phyloP scores from a whole-genome alignment of 2,888 invertebrate genomes.

The Alviniconcha strummeri region DNA sequence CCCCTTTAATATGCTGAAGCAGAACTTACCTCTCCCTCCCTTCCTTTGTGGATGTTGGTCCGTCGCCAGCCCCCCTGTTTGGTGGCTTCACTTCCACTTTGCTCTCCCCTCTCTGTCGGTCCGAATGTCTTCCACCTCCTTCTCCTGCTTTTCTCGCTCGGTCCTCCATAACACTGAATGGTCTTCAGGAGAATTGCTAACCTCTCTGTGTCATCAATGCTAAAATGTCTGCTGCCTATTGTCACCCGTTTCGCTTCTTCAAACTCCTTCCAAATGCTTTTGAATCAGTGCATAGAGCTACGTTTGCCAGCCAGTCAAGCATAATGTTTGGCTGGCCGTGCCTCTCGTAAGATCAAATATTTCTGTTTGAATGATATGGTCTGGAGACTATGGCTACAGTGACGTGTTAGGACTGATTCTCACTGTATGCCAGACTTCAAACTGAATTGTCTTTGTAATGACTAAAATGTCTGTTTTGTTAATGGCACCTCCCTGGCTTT shows the following conservation, averaged over 20 bases:
- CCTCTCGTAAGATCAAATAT: no score
- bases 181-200: no score
- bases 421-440: no score
- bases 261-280: not conserved
- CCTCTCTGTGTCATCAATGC: no score
- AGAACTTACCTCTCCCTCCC: slow-evolving; percentile 23
- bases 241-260: slow-evolving; percentile 23
- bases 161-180: slow-evolving; percentile 1
- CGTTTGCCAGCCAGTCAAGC: not conserved
- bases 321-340: not conserved
- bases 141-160: slow-evolving; percentile 30
- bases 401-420: no score
- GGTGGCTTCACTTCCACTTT: slow-evolving; percentile 31
- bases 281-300: not conserved
- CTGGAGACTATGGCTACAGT: no score
- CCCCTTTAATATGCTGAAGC: no score
- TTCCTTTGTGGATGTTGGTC: slow-evolving; percentile 20
- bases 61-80: slow-evolving; percentile 33
- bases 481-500: no score
- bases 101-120: slow-evolving; percentile 17
- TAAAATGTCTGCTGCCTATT: not conserved
- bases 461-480: no score
- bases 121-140: slow-evolving; percentile 3
- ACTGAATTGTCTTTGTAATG: no score
- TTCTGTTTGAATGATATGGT: no score